phyloP scores from a whole-genome alignment of 2,888 invertebrate genomes.

The Gymnoscelis rufifasciata region DNA sequence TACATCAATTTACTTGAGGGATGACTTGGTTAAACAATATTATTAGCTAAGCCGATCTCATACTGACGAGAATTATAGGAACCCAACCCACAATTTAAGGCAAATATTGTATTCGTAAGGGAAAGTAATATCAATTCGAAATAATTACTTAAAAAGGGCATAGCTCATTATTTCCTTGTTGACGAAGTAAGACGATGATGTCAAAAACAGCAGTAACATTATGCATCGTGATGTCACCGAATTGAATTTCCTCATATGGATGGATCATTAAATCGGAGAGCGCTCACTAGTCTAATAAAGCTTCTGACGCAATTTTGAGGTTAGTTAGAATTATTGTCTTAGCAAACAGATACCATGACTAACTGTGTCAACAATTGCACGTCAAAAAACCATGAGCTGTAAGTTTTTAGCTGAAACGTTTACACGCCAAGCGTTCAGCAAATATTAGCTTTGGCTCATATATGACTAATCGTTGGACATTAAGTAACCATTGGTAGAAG shows the following conservation, averaged over 20 bases:
- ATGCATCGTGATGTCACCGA: conserved; percentile 14
- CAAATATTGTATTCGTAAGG: too few relatives aligned
- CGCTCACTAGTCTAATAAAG: conserved; percentile 11
- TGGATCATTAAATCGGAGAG: conserved; percentile 1
- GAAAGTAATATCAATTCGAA: too few relatives aligned
- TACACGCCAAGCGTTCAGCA: conserved; percentile 45
- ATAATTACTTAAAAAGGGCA: too few relatives aligned
- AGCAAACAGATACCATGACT: conserved; percentile 34
- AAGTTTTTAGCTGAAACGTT: conserved; percentile 47
- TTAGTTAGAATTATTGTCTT: conserved; percentile 16
- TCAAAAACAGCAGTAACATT: background rate
- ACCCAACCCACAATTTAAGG: too few relatives aligned
- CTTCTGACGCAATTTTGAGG: conserved; percentile 30
- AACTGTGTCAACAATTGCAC: conserved; percentile 33
- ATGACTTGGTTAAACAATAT: too few relatives aligned
- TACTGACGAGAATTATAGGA: too few relatives aligned
- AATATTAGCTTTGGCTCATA: conserved; percentile 57
- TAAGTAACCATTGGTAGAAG: conserved; percentile 65
- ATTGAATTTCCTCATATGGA: background rate
- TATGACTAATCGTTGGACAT: conserved; percentile 66
- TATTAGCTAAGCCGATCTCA: too few relatives aligned
- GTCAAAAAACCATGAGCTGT: conserved; percentile 38
- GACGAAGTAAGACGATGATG: too few relatives aligned
- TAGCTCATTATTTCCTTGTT: too few relatives aligned
- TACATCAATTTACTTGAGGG: too few relatives aligned